These are phyloP conservation scores for Serinus canaria DNA, from an alignment of 2,113 vertebrate species.

Conservation along the genomic window DNA sequence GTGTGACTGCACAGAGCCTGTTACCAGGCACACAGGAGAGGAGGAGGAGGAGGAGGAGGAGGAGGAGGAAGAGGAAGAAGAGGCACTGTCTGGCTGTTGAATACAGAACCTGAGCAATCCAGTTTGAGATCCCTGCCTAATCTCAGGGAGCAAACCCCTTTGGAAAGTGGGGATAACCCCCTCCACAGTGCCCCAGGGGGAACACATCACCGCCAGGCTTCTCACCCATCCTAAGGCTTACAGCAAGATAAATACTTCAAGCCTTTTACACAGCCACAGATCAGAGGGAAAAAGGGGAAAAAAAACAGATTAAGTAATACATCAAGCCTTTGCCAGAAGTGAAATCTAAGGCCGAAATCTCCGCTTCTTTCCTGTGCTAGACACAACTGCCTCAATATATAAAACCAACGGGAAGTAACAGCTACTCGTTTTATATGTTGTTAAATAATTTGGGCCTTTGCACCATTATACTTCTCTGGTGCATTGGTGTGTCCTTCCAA, in stretches of 20 bases:
- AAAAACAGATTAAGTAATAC: neutral
- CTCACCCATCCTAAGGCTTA: neutral
- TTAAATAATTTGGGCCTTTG: neutral
- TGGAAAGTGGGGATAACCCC: neutral
- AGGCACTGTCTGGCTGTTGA: neutral
- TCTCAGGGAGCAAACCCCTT: accelerated
- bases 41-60: neutral
- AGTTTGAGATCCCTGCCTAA: neutral
- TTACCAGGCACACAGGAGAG: neutral
- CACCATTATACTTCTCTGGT: neutral
- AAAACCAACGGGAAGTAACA: neutral
- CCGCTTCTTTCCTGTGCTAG: neutral
- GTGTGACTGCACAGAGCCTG: neutral
- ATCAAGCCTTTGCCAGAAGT: neutral
- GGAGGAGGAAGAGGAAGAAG: neutral
- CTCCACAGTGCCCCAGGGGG: accelerated
- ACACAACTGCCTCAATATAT: neutral
- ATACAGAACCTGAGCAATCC: neutral
- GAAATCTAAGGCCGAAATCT: neutral
- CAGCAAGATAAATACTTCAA: neutral
- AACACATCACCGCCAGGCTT: neutral
- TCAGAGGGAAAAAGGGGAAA: neutral
- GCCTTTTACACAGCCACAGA: neutral
- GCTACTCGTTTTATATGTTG: neutral
- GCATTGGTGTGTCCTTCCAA: neutral